Evolutionary conservation across 2,888 invertebrate genomes (phyloP).

Genomic region (Pollenia amentaria): DNA sequence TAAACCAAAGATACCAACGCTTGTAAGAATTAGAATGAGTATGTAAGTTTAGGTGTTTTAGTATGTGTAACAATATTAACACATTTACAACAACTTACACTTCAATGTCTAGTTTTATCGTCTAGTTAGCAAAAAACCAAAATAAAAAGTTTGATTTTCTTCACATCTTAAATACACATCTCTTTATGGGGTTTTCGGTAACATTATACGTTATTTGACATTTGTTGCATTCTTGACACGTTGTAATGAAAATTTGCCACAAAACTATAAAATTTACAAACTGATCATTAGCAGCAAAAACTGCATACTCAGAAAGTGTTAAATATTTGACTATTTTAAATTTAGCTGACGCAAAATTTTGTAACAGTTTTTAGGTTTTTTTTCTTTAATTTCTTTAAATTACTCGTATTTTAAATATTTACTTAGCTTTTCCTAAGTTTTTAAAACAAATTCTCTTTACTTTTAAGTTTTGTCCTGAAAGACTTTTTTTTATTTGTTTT

Average conservation of each 20-base stretch:
- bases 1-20: constrained; percentile 17
- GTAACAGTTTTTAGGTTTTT: not conserved
- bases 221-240: constrained; percentile 74
- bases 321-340: constrained; percentile 16
- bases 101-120: constrained; percentile 67
- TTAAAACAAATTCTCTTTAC: constrained; percentile 16
- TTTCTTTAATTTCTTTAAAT: constrained; percentile 1
- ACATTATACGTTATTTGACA: constrained; percentile 43
- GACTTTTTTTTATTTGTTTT: constrained; percentile 44
- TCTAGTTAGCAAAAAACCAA: constrained; percentile 49
- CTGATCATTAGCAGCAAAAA: constrained; percentile 27
- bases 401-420: constrained; percentile 52
- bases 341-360: constrained; percentile 21
- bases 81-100: constrained; percentile 65
- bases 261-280: constrained; percentile 8
- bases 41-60: not conserved
- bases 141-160: not conserved
- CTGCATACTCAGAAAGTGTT: not conserved
- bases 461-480: constrained; percentile 33
- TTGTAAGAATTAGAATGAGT: not conserved
- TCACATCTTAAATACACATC: constrained; percentile 33
- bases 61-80: constrained; percentile 49
- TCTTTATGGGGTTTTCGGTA: constrained; percentile 4
- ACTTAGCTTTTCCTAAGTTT: constrained; percentile 30
- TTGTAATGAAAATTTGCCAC: constrained; percentile 31